These are phyloP conservation scores for Tubiluchus corallicola DNA, from an alignment of 2,888 invertebrate species.

Conservation along the genomic window DNA sequence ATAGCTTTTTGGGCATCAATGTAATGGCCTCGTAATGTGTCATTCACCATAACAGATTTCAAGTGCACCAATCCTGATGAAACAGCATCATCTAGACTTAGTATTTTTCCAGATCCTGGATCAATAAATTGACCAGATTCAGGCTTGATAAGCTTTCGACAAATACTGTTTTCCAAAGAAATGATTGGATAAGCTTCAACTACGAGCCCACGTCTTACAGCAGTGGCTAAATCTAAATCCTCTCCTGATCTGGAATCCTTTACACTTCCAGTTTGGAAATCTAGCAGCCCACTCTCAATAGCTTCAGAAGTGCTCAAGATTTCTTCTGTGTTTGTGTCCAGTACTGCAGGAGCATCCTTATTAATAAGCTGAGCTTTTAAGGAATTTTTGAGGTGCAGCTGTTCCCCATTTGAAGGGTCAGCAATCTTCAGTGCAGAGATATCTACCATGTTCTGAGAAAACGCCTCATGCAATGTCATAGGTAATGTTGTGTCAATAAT, in stretches of 20 bases:
- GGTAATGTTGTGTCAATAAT: conserved; percentile 44
- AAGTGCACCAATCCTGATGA: conserved; percentile 45
- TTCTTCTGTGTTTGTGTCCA: conserved; percentile 51
- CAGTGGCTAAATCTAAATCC: conserved; percentile 29
- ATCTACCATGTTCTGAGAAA: conserved; percentile 56
- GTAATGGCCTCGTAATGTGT: conserved; percentile 40
- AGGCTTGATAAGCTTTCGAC: conserved; percentile 35
- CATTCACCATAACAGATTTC: conserved; percentile 42
- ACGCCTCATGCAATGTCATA: conserved; percentile 53
- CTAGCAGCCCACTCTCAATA: conserved; percentile 62
- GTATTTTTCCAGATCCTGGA: conserved; percentile 60
- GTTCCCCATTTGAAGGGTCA: conserved; percentile 38
- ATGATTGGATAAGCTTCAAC: neutral
- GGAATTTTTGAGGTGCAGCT: conserved; percentile 53
- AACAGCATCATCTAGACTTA: conserved; percentile 63
- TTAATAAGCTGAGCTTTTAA: conserved; percentile 54
- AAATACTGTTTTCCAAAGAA: neutral
- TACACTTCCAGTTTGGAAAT: conserved; percentile 55
- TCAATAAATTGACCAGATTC: conserved; percentile 55
- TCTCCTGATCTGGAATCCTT: conserved; percentile 38
- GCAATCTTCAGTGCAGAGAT: conserved; percentile 70
- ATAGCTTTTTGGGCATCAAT: conserved; percentile 50
- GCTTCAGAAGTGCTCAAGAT: conserved; percentile 61
- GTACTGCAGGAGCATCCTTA: conserved; percentile 50
- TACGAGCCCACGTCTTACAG: conserved; percentile 14